Conservation (phyloP, 1,140 invertebrate genomes). For the Mya arenaria region DNA sequence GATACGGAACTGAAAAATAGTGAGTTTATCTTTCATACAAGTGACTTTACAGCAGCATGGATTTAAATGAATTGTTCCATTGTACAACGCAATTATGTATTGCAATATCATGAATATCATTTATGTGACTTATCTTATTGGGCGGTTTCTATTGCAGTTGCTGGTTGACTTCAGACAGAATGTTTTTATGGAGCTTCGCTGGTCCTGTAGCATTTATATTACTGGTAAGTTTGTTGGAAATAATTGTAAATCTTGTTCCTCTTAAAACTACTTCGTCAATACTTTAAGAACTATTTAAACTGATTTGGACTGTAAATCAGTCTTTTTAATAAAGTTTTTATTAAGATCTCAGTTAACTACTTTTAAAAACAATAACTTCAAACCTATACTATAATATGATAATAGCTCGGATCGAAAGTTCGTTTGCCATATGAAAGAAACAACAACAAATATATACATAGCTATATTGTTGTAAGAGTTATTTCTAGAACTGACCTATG, state of each 20-base stretch:
- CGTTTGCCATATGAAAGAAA: background rate
- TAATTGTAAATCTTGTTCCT: too few species aligned
- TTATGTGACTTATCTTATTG: background rate
- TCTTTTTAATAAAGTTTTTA: background rate
- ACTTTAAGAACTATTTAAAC: too few species aligned
- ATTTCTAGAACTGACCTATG: background rate
- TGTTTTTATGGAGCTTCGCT: slow-evolving; percentile 96
- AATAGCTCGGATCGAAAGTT: background rate
- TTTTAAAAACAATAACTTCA: background rate
- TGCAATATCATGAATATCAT: background rate
- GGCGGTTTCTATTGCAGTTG: slow-evolving; percentile 82
- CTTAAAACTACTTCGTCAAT: too few species aligned
- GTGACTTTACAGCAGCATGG: too few species aligned
- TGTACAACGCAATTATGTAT: background rate
- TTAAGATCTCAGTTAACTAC: background rate
- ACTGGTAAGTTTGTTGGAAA: slow-evolving; percentile 63
- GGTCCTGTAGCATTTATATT: slow-evolving; percentile 91
- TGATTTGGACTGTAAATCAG: background rate
- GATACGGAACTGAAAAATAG: slow-evolving; percentile 92
- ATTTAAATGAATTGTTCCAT: too few species aligned
- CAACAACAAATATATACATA: background rate
- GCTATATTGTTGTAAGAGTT: background rate
- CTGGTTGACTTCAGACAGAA: slow-evolving; percentile 93
- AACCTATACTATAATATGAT: too few species aligned
- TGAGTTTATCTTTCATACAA: slow-evolving; percentile 61